These are phyloP conservation scores for Isurus oxyrinchus DNA, from an alignment of 2,113 vertebrate genomes.

Conservation along the genomic window DNA sequence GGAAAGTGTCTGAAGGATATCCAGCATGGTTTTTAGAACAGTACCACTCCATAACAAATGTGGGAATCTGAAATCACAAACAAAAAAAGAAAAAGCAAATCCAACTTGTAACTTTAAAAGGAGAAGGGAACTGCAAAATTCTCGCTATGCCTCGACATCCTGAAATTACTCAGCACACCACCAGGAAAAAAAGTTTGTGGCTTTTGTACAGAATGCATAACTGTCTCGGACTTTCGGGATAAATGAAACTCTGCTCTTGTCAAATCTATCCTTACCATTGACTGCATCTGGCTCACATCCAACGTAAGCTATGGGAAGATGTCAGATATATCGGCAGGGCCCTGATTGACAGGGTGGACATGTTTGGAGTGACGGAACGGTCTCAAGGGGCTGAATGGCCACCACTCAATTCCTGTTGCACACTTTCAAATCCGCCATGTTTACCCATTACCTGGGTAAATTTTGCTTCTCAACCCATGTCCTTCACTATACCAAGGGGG, in stretches of 20 bases:
- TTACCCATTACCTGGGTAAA: not conserved
- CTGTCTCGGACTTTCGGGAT: not conserved
- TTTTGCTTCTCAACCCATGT: not conserved
- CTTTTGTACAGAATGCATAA: not conserved
- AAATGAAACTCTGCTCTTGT: not conserved
- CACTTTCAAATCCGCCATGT: not conserved
- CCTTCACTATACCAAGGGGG: not conserved
- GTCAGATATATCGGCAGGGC: not conserved
- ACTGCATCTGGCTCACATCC: not conserved
- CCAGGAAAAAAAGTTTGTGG: not conserved
- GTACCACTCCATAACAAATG: conserved; percentile 93
- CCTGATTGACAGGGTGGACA: not conserved
- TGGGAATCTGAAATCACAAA: conserved; percentile 67
- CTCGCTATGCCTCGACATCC: not conserved
- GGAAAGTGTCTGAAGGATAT: conserved; percentile 91
- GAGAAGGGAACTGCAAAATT: not conserved
- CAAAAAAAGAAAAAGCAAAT: too few species aligned
- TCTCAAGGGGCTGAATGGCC: not conserved
- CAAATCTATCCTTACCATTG: not conserved
- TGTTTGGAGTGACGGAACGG: not conserved
- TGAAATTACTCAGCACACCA: not conserved
- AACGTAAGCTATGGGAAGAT: not conserved
- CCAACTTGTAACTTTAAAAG: not conserved
- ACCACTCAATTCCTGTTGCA: not conserved
- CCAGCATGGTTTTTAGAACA: conserved; percentile 92